These are phyloP conservation scores for Psittacula echo DNA, from an alignment of 2,797 vertebrate genomes.

Conservation along the genomic window DNA sequence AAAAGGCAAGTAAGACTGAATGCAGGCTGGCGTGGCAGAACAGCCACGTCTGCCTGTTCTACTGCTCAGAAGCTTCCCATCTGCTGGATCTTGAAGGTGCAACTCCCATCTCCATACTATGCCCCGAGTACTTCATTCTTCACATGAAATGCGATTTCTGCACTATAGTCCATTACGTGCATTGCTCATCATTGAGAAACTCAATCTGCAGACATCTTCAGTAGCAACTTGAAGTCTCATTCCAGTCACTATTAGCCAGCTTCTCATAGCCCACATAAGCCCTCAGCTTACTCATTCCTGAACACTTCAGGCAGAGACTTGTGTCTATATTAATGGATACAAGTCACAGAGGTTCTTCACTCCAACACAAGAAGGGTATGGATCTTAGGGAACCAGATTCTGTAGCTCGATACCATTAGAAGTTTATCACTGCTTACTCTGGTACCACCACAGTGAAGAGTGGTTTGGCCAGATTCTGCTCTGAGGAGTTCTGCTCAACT, in stretches of 20 bases:
- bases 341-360: conserved; percentile 12
- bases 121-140: not conserved
- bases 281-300: conserved; percentile 25
- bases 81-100: not conserved
- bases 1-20: not conserved
- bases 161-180: not conserved
- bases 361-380: not conserved
- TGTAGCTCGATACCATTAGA: not conserved
- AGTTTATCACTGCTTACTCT: not conserved
- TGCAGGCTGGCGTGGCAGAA: not conserved
- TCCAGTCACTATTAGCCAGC: not conserved
- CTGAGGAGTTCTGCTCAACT: not conserved
- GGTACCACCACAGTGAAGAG: not conserved
- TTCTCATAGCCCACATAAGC: not conserved
- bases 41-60: not conserved
- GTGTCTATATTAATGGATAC: not conserved
- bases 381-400: not conserved
- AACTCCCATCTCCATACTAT: not conserved
- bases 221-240: not conserved
- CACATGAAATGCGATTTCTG: not conserved
- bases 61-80: not conserved
- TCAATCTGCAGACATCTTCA: not conserved
- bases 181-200: not conserved
- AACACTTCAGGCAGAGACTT: not conserved
- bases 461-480: not conserved